A percentile compares a stretch with the other conserved stretches of the same genome.
Evolutionary conservation across 1,140 invertebrate genomes (phyloP).

Genomic region (Adelges cooleyi): DNA sequence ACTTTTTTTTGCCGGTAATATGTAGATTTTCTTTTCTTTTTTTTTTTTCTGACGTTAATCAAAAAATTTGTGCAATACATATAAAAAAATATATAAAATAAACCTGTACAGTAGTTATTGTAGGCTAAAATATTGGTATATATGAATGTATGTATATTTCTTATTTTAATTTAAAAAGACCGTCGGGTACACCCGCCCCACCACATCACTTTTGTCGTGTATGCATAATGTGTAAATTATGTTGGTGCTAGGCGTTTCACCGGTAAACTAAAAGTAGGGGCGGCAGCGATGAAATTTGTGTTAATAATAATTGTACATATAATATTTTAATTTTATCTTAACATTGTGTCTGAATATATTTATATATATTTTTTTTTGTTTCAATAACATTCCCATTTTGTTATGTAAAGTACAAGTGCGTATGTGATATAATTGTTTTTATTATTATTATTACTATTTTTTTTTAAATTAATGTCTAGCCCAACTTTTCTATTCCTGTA

Average conservation of each 20-base stretch:
- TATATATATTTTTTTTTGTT: background rate
- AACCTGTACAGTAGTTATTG: slow-evolving; percentile 12
- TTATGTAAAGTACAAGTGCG: slow-evolving; percentile 23
- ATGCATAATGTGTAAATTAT: background rate
- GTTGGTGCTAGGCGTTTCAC: background rate
- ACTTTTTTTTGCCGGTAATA: background rate
- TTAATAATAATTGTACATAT: background rate
- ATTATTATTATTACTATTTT: no score
- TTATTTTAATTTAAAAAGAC: background rate
- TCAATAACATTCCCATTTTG: slow-evolving; percentile 12
- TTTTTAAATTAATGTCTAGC: no score
- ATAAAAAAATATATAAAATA: background rate
- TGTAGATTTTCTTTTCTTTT: slow-evolving; percentile 29
- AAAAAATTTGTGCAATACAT: slow-evolving; percentile 22
- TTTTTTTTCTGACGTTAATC: slow-evolving; percentile 8
- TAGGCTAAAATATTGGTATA: background rate
- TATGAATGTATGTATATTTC: background rate
- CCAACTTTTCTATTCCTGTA: slow-evolving; percentile 7
- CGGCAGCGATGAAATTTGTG: no score
- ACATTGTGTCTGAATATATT: no score
- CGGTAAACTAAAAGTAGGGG: no score
- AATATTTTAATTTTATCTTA: no score
- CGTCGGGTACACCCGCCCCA: background rate
- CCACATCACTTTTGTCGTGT: background rate
- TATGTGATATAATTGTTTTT: slow-evolving; percentile 26